Percentiles rank a stretch among this genome's conserved stretches.
phyloP scores from a whole-genome alignment of 2,888 invertebrate species.

The Xanthia togata region DNA sequence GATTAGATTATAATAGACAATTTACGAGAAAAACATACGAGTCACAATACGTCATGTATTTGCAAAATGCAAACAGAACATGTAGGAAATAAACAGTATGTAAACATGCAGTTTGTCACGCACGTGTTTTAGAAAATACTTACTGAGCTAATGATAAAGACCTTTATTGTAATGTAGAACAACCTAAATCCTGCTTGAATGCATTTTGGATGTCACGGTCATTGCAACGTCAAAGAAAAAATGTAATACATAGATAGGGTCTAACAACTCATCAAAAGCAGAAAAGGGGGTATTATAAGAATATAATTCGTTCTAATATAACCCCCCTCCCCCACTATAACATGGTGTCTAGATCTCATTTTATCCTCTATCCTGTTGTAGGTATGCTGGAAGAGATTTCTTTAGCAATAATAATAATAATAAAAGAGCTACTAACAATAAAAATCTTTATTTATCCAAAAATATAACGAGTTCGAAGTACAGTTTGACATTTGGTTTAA shows the following conservation, averaged over 20 bases:
- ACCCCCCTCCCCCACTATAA: too few relatives aligned
- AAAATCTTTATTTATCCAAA: too few relatives aligned
- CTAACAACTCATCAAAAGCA: too few relatives aligned
- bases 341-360: too few relatives aligned
- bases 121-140: background rate
- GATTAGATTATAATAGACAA: background rate
- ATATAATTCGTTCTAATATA: too few relatives aligned
- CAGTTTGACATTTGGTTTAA: too few relatives aligned
- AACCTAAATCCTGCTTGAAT: background rate
- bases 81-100: background rate
- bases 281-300: too few relatives aligned
- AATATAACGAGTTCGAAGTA: too few relatives aligned
- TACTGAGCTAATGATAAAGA: background rate
- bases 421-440: too few relatives aligned
- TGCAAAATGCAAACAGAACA: slow-evolving; percentile 6
- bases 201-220: slow-evolving; percentile 8
- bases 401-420: too few relatives aligned
- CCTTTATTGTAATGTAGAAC: background rate
- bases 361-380: too few relatives aligned
- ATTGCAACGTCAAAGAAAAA: background rate
- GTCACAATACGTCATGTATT: background rate
- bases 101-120: background rate
- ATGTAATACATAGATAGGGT: background rate
- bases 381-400: too few relatives aligned
- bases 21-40: background rate